Evolutionary conservation across 2,113 vertebrate species (phyloP).

Genomic region (Hiodon tergisus): DNA sequence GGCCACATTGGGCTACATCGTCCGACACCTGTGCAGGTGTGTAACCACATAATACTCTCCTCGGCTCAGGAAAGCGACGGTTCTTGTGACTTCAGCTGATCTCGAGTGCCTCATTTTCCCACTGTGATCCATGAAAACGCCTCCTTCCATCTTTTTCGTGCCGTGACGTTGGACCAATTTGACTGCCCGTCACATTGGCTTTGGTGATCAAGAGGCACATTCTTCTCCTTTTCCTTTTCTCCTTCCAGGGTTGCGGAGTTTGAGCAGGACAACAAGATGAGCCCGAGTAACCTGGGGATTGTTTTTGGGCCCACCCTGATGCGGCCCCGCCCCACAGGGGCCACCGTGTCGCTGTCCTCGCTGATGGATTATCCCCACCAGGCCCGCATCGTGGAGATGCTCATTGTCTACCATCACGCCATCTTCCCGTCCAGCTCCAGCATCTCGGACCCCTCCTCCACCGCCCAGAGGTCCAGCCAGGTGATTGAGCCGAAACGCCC

Average conservation of each 20-base stretch:
- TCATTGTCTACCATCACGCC: constrained; percentile 78
- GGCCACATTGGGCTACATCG: constrained; percentile 74
- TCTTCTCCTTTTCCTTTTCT: background rate
- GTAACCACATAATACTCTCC: constrained; percentile 10
- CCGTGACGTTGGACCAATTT: background rate
- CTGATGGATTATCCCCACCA: constrained; percentile 96
- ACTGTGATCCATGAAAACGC: too few species aligned
- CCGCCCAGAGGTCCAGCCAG: constrained; percentile 39
- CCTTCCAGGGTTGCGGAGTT: constrained; percentile 79
- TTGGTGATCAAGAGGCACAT: constrained; percentile 5
- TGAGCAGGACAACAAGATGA: constrained; percentile 96
- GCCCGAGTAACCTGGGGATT: constrained; percentile 84
- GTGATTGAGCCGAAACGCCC: background rate
- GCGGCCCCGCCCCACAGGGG: constrained; percentile 84
- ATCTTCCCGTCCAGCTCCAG: constrained; percentile 63
- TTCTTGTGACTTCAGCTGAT: background rate
- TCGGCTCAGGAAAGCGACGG: background rate
- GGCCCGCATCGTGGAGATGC: constrained; percentile 81
- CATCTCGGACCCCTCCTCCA: constrained; percentile 29
- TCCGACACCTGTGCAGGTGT: constrained; percentile 80
- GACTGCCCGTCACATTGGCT: background rate
- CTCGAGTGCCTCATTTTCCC: background rate
- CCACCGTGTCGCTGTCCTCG: constrained; percentile 88
- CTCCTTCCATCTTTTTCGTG: too few species aligned
- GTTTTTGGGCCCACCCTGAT: constrained; percentile 93